phyloP scores from a whole-genome alignment of 2,888 invertebrate species.

The Meliscaeva auricollis region DNA sequence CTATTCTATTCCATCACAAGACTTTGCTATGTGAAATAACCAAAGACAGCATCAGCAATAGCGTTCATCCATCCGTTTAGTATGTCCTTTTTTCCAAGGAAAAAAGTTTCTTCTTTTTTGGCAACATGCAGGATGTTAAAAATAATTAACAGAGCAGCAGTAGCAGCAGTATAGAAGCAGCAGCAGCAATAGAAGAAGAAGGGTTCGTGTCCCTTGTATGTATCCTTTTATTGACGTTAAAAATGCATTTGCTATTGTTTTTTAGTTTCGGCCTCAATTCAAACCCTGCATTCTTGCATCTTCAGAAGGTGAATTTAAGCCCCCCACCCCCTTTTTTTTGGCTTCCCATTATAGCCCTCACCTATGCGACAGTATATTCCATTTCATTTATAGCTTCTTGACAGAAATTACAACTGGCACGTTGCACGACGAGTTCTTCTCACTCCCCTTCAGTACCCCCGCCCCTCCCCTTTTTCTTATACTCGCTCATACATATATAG shows the following conservation, averaged over 20 bases:
- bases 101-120: conserved; percentile 46
- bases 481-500: not conserved
- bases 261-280: conserved; percentile 33
- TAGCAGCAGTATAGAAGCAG: no score
- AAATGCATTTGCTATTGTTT: conserved; percentile 71
- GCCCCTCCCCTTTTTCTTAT: not conserved
- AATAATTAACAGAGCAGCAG: conserved; percentile 67
- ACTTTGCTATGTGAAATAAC: conserved; percentile 25
- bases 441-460: not conserved
- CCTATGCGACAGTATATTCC: conserved; percentile 45
- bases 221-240: conserved; percentile 50
- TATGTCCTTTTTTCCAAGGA: conserved; percentile 47
- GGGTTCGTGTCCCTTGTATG: conserved; percentile 20
- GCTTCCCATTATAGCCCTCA: not conserved
- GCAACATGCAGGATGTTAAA: conserved; percentile 70
- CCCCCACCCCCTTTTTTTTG: not conserved
- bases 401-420: conserved; percentile 72
- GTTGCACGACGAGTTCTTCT: conserved; percentile 26
- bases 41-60: conserved; percentile 26
- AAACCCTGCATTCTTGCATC: conserved; percentile 25
- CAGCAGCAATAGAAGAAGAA: not conserved
- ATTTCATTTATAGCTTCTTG: conserved; percentile 74
- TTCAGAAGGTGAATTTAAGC: conserved; percentile 33
- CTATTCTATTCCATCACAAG: conserved; percentile 3
- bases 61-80: conserved; percentile 41